Conservation (phyloP, 2,888 invertebrate genomes). For the Synergus laeviventris region DNA sequence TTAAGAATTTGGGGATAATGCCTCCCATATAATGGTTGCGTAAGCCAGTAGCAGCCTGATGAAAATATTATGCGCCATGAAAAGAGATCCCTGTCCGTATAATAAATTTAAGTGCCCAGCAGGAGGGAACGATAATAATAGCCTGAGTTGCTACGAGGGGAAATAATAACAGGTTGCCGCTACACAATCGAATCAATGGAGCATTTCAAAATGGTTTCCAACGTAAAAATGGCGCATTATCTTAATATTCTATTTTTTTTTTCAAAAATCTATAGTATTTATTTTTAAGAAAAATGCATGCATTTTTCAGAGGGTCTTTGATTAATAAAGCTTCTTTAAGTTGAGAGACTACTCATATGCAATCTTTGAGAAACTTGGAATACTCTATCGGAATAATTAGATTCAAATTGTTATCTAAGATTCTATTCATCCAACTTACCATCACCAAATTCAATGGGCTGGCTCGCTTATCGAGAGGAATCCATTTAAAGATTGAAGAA, state of each 20-base stretch:
- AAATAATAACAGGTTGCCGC: conserved; percentile 63
- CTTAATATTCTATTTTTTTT: conserved; percentile 1
- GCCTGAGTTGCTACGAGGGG: conserved; percentile 60
- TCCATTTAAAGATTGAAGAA: conserved; percentile 1
- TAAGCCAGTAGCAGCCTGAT: background rate
- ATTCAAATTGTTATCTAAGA: background rate
- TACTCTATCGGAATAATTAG: background rate
- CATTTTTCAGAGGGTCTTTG: background rate
- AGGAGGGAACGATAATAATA: conserved; percentile 62
- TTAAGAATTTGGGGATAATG: background rate
- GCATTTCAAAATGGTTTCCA: conserved; percentile 56
- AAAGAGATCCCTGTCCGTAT: conserved; percentile 47
- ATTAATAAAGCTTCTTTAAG: no score
- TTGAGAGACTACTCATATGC: no score
- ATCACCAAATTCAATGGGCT: background rate
- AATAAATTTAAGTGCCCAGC: conserved; percentile 53
- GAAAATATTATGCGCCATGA: conserved; percentile 47
- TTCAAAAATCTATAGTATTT: background rate
- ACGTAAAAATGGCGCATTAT: conserved; percentile 36
- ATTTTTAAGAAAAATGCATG: background rate
- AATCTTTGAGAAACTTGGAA: no score
- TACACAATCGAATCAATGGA: conserved; percentile 65
- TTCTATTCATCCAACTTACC: background rate
- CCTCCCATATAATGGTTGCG: background rate
- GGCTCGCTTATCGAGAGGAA: background rate